Conservation (phyloP, 2,888 invertebrate genomes). For the Notodonta dromedarius region DNA sequence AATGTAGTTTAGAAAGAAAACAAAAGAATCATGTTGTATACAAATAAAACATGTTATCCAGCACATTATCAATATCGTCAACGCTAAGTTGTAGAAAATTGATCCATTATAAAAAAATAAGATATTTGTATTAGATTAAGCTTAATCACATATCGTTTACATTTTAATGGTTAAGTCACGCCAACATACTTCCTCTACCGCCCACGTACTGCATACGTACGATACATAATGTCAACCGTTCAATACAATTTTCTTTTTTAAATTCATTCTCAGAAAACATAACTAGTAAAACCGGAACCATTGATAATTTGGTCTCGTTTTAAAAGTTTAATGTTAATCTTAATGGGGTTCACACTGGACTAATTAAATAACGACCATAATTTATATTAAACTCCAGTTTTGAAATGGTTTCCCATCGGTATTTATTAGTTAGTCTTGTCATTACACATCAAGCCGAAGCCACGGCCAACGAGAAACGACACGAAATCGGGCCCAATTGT, state of each 20-base stretch:
- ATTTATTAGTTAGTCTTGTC: too few species aligned
- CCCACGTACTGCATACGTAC: constrained; percentile 36
- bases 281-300: constrained; percentile 24
- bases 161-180: constrained; percentile 30
- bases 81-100: too few species aligned
- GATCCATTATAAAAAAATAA: neutral
- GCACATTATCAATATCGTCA: too few species aligned
- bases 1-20: too few species aligned
- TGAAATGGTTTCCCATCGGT: too few species aligned
- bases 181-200: constrained; percentile 55
- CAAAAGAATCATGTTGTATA: too few species aligned
- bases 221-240: constrained; percentile 33
- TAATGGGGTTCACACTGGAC: neutral
- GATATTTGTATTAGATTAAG: constrained; percentile 8
- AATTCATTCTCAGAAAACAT: constrained; percentile 11
- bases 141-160: constrained; percentile 17
- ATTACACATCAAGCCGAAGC: too few species aligned
- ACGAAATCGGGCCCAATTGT: too few species aligned
- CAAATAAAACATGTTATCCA: too few species aligned
- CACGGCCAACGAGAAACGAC: too few species aligned
- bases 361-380: neutral
- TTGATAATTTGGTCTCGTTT: constrained; percentile 24
- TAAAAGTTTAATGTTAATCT: constrained; percentile 15
- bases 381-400: too few species aligned
- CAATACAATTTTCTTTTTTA: constrained; percentile 23